Base-by-base conservation (phyloP, 1,140 invertebrate species). In the Plectrocnemia conspersa region DNA sequence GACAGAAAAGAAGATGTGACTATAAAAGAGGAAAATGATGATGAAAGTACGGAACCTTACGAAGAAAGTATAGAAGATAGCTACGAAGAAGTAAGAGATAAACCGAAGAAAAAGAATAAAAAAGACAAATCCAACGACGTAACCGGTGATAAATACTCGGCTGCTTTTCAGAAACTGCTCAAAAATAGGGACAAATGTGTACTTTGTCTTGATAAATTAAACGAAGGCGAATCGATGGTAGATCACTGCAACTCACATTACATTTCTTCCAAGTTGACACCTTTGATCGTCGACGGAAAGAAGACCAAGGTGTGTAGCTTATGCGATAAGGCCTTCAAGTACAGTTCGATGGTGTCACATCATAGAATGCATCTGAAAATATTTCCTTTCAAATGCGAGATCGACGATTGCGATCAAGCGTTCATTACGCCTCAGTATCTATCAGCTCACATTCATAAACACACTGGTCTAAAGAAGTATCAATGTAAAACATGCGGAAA, bases 131-230 rank as follows among this genome's bases (percentile, higher is more conserved):
- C n/a, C 53, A 24, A 42, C 40, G 19, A 2, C n/a, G 19, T n/a
- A 2, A 42, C 40, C 40, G 5, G 40, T 29, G 57, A 59, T 24
- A 55, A 54, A 55, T 19, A 52, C 15, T 35, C 46, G 2, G 53
- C 57, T 1, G 47, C 53, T 24, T 45, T 59, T n/a, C 57, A 59
- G 19, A 59, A 54, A 33, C 40, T 52, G 15, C 53, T 40, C 25
- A 52, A 55, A 33, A 59, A 59, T 38, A 16, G 53, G 1, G 58
- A 60, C 11, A 60, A 56, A 36, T 60, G 58, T 53, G 53, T 54
- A 13, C 49, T 64, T 53, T 59, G 66, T 64, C 46, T 64, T 66
- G 66, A 72, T 63, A 71, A 68, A 59, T 40, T 71, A 13, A 48
- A 64, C 25, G 55, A 67, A 56, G 68, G 68, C 50, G 59, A 65